These are phyloP conservation scores for Rhabdomys dilectus DNA, from an alignment of 2,113 vertebrate genomes.

Conservation along the genomic window DNA sequence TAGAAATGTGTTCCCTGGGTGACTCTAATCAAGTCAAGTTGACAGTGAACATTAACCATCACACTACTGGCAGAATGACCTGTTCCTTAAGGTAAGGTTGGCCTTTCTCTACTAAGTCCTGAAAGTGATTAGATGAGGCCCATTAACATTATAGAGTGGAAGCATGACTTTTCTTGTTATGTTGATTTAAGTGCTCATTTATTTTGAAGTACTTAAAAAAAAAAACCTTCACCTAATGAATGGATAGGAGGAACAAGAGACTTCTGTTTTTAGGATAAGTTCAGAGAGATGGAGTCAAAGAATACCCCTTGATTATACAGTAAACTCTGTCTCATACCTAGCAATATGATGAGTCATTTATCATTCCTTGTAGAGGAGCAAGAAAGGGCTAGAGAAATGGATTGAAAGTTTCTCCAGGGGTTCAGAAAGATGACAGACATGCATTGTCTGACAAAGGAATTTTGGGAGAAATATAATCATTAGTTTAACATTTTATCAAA, in stretches of 20 bases:
- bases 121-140: neutral
- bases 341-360: neutral
- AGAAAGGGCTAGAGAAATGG: neutral
- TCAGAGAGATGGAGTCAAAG: neutral
- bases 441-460: neutral
- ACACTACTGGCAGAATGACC: neutral
- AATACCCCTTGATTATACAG: neutral
- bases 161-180: neutral
- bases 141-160: neutral
- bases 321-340: neutral
- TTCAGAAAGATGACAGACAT: neutral
- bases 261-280: neutral
- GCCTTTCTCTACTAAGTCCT: constrained; percentile 1
- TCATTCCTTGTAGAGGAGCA: neutral
- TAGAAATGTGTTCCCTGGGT: too few relatives aligned
- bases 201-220: neutral
- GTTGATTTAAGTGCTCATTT: constrained; percentile 12
- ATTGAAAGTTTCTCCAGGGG: neutral
- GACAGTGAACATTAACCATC: neutral
- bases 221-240: neutral
- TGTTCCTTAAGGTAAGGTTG: neutral
- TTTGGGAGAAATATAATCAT: neutral
- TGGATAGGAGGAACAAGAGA: neutral
- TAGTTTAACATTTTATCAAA: neutral
- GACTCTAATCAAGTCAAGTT: neutral